These are phyloP conservation scores for Dolichallabes microphthalmus DNA, from an alignment of 2,113 vertebrate species.

Conservation along the genomic window DNA sequence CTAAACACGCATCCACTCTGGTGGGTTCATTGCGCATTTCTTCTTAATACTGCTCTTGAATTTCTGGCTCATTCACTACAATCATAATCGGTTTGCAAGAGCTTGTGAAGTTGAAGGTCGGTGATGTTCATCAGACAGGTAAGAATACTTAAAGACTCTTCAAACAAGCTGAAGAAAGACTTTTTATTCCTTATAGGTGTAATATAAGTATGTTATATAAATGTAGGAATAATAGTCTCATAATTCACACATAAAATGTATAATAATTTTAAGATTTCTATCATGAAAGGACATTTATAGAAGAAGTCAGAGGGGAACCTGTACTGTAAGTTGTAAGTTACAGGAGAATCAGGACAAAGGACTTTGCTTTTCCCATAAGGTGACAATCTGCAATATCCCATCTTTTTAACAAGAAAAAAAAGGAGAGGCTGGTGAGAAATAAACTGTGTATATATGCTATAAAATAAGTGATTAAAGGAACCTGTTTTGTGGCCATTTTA, in stretches of 20 bases:
- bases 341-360: neutral
- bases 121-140: neutral
- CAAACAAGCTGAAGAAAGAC: neutral
- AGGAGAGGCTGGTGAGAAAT: neutral
- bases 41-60: neutral
- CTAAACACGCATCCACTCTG: conserved; percentile 4
- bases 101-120: neutral
- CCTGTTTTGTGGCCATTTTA: neutral
- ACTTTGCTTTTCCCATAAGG: neutral
- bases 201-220: neutral
- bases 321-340: neutral
- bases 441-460: neutral
- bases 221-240: neutral
- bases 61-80: conserved; percentile 4
- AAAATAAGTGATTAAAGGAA: neutral
- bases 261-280: neutral
- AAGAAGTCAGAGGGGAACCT: neutral
- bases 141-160: neutral
- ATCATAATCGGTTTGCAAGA: neutral
- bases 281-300: neutral
- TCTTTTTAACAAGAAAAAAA: neutral
- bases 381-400: no score
- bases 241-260: neutral
- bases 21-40: neutral
- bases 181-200: neutral